Base-by-base conservation (phyloP, 2,888 invertebrate species). In the Pyrocoelia pectoralis region DNA sequence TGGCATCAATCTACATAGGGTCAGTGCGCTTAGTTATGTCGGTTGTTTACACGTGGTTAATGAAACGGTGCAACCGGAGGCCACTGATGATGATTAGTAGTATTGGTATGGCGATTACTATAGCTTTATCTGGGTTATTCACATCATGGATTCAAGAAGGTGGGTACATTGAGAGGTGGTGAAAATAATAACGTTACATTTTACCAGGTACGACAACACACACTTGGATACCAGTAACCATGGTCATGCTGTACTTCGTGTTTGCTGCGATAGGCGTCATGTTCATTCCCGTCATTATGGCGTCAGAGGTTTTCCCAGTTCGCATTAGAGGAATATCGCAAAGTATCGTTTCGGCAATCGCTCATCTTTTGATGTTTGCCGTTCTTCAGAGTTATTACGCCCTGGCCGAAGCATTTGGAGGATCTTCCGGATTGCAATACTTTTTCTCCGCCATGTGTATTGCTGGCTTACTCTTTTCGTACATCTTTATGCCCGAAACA, bases 231-330 rank as follows among this genome's bases (percentile, higher is more conserved):
- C 86, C 87, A 1, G 83, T 86, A 0, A 66, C 81, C 0, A 81
- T 85, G 56, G 76, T 87, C 1, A 72, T 87, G 9, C 73, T 86
- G 1, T 87, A 85, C 74, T 86, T 87, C 1, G 83, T 85, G 56
- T 82, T 85, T 0, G 85, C 86, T 4, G 87, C 87, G 85, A 81
- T 87, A 41, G 87, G 87, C 0, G 78, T 87, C 68, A 77, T 87
- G 33, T 85, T 85, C 3, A 86, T 87, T 15, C 87, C 87, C 0
- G 87, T 87, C 87, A 87, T 87, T n/a, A 86, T 87, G 86, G 87
- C 86, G 0, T 87, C 87, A 0, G 87, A 87, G 77, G 76, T 87
- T 2, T 87, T 86, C 72, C 87, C 87, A 0, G 81, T 85, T 1
- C 85, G 87, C 66, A 87, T 87, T 43, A 81, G 87, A 15, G 86